Conservation (phyloP, 2,797 vertebrate genomes). For the Agapornis canus region DNA sequence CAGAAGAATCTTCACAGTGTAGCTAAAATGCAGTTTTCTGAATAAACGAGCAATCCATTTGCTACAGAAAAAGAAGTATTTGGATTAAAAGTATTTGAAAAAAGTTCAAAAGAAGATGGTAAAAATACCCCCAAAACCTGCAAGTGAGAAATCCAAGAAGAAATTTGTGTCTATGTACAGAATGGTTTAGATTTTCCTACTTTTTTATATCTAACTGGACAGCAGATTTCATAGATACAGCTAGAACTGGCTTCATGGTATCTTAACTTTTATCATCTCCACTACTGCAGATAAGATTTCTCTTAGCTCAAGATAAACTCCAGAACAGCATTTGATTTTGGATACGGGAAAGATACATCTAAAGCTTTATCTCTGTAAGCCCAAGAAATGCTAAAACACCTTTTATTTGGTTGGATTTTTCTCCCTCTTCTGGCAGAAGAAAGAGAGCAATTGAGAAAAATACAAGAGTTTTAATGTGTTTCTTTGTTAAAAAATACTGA, state of each 20-base stretch:
- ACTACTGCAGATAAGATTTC: not conserved
- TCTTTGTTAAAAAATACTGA: not conserved
- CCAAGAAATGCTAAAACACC: not conserved
- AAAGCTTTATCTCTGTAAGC: not conserved
- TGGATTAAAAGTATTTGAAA: not conserved
- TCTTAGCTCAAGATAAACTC: not conserved
- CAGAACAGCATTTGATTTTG: not conserved
- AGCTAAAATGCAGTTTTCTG: not conserved
- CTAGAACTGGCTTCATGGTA: not conserved
- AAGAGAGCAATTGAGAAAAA: not conserved
- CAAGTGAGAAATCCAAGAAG: not conserved
- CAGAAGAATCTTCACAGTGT: not conserved
- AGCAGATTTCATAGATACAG: not conserved
- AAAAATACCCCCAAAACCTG: rapidly evolving
- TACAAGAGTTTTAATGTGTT: not conserved
- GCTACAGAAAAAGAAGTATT: not conserved
- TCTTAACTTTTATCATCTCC: not conserved
- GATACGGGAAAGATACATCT: not conserved
- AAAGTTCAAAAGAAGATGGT: not conserved
- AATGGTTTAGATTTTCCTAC: not conserved
- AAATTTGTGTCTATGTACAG: not conserved
- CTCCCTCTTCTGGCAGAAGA: not conserved
- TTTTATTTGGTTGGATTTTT: not conserved
- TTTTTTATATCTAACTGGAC: not conserved
- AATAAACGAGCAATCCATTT: not conserved